These are phyloP conservation scores for Rhincodon typus DNA, from an alignment of 2,797 vertebrate species.

Conservation along the genomic window DNA sequence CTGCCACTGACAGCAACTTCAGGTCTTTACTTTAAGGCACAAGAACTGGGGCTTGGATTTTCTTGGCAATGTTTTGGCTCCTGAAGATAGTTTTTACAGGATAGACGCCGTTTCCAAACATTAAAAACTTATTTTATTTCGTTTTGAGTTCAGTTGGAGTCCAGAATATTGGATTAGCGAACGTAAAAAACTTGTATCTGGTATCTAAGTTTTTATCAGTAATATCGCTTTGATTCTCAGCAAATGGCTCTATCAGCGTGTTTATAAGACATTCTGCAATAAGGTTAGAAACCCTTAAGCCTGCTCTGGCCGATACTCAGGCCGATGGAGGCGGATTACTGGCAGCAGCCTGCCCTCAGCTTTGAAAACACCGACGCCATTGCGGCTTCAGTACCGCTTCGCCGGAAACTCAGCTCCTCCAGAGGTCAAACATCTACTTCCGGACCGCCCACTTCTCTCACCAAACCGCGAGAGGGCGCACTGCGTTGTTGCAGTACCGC, in stretches of 20 bases:
- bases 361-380: constrained; percentile 70
- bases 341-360: constrained; percentile 65
- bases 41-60: constrained; percentile 13
- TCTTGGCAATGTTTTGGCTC: constrained; percentile 16
- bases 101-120: constrained; percentile 14
- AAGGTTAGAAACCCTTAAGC: constrained; percentile 72
- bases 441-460: background rate
- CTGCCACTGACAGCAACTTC: constrained; percentile 18
- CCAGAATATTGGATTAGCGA: constrained; percentile 60
- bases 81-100: constrained; percentile 3
- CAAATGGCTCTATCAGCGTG: constrained; percentile 73
- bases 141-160: constrained; percentile 20
- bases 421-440: constrained; percentile 32
- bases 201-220: constrained; percentile 60
- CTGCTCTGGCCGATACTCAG: constrained; percentile 71
- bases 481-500: too few species aligned
- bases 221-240: constrained; percentile 52
- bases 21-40: constrained; percentile 7
- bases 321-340: constrained; percentile 77
- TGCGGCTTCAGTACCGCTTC: constrained; percentile 55
- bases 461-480: background rate
- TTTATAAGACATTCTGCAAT: constrained; percentile 74
- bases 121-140: constrained; percentile 35
- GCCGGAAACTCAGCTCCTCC: background rate
- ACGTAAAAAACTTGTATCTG: constrained; percentile 74